A percentile compares a stretch with the other conserved stretches of the same genome.
phyloP scores from a whole-genome alignment of 2,888 invertebrate species.

The Parapristionchus giblindavisi region DNA sequence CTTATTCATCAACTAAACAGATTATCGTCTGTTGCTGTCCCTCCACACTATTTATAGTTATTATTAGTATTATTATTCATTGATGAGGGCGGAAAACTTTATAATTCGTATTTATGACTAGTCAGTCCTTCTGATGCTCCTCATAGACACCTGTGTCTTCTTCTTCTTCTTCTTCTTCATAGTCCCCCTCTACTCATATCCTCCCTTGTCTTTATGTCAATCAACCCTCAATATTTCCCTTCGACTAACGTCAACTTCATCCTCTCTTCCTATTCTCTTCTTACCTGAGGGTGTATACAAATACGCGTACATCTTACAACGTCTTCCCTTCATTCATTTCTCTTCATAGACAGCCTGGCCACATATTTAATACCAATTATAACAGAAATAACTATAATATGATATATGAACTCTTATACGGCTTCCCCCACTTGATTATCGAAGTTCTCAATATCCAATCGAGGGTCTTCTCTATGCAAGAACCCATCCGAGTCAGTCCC shows the following conservation, averaged over 20 bases:
- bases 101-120: too few relatives aligned
- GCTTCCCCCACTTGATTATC: too few relatives aligned
- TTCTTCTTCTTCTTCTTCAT: not conserved
- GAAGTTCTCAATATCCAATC: too few relatives aligned
- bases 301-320: conserved; percentile 22
- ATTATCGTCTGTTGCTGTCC: too few relatives aligned
- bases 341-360: too few relatives aligned
- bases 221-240: conserved; percentile 40
- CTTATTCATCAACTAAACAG: too few relatives aligned
- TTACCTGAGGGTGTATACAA: conserved; percentile 35
- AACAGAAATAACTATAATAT: too few relatives aligned
- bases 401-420: too few relatives aligned
- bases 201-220: conserved; percentile 33
- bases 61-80: too few relatives aligned
- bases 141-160: conserved; percentile 10
- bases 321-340: not conserved
- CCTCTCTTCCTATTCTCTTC: conserved; percentile 22
- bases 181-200: not conserved
- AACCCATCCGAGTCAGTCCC: not conserved
- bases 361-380: too few relatives aligned
- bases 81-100: too few relatives aligned
- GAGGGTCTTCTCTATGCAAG: not conserved
- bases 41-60: too few relatives aligned
- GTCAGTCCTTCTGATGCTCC: not conserved
- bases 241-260: conserved; percentile 32